A percentile compares a stretch with the other conserved stretches of the same genome.
Conservation (phyloP, 2,888 invertebrate genomes). For the Agrochola lota region DNA sequence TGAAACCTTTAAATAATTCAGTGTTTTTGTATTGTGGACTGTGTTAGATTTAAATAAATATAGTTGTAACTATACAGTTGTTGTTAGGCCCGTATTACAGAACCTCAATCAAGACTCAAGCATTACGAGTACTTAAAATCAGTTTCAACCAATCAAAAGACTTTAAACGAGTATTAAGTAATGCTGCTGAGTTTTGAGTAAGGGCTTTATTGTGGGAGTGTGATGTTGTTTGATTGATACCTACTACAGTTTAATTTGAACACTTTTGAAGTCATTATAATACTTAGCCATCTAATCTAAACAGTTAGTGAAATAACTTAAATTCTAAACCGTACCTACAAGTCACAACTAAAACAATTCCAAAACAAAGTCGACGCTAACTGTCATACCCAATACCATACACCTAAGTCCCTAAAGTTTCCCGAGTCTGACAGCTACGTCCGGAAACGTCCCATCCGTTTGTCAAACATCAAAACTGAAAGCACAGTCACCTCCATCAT, state of each 20-base stretch:
- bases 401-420: constrained; percentile 29
- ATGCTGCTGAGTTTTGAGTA: no score
- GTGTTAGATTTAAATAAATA: no score
- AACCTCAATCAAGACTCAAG: no score
- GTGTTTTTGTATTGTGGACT: no score
- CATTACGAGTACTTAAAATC: no score
- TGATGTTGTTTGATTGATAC: no score
- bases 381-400: constrained; percentile 15
- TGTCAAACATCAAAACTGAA: constrained; percentile 43
- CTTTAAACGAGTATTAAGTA: no score
- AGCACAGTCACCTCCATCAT: constrained; percentile 36
- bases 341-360: neutral
- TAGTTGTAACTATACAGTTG: no score
- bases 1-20: neutral
- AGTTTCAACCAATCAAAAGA: no score
- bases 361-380: constrained; percentile 12
- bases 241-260: no score
- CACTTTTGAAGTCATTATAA: neutral
- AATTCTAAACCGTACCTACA: neutral
- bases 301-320: neutral
- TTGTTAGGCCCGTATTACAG: no score
- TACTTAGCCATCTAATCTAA: neutral
- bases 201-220: no score
- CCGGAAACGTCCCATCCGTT: constrained; percentile 32
- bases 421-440: constrained; percentile 13